phyloP scores from a whole-genome alignment of 1,140 invertebrate species.

The Zaprionus tsacasi region DNA sequence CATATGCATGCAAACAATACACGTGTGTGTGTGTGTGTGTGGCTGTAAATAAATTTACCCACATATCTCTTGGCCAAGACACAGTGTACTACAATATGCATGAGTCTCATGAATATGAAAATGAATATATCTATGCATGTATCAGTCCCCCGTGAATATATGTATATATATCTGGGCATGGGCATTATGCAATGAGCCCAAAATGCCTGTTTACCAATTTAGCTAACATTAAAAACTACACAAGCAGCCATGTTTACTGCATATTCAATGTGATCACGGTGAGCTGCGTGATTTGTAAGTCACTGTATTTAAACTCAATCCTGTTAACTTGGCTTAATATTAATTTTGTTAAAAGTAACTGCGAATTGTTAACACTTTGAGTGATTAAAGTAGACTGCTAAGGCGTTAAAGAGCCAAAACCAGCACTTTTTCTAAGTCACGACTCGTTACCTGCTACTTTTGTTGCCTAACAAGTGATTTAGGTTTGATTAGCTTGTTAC shows the following conservation, averaged over 20 bases:
- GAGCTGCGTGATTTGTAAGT: too few relatives aligned
- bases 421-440: not conserved
- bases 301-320: too few relatives aligned
- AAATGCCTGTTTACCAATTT: slow-evolving; percentile 39
- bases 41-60: slow-evolving; percentile 1
- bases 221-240: not conserved
- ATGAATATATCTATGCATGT: slow-evolving; percentile 21
- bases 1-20: slow-evolving; percentile 7
- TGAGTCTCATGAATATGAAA: slow-evolving; percentile 46
- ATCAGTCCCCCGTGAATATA: too few relatives aligned
- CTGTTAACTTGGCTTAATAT: too few relatives aligned
- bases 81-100: slow-evolving; percentile 11
- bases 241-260: too few relatives aligned
- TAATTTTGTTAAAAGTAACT: too few relatives aligned
- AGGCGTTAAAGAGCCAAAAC: not conserved
- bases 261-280: too few relatives aligned
- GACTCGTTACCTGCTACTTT: not conserved
- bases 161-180: too few relatives aligned
- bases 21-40: not conserved
- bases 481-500: not conserved
- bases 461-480: not conserved
- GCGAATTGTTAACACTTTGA: too few relatives aligned
- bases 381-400: too few relatives aligned
- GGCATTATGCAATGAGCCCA: slow-evolving; percentile 28
- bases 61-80: slow-evolving; percentile 12